Evolutionary conservation across 1,140 invertebrate species (phyloP), one percentile per base, ranked within the genome.

Genomic region (Bombus superbus): DNA sequence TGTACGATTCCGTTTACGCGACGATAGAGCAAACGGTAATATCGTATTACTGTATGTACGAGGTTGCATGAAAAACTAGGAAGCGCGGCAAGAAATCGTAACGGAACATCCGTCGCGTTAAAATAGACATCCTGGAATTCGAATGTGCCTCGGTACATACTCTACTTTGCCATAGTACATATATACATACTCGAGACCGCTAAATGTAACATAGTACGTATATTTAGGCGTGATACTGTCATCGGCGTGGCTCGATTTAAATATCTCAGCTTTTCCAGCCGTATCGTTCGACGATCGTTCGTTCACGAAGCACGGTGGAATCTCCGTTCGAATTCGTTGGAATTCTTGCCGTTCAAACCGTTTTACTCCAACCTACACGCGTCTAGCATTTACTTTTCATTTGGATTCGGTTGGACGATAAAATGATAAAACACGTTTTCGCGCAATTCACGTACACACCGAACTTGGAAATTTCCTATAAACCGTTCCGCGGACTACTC

Each of bases 71-170:
- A 42, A 47, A 47, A 47, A 90, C 79, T 75, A 86, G 91, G 89
- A 92, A 91, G 77, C 68, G 80, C 64, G 81, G 32, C n/a, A 85
- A 81, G 89, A 86, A 91, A 90, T 89, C 62, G 87, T 90, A 83
- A 86, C 75, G 86, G 81, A 72, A 89, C 76, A 87, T 91, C 79
- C 84, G 86, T 89, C 83, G 90, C 68, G 78, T 91, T 90, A 92
- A 93, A 93, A 93, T 93, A 93, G 91, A 92, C 77, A 90, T 74
- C 76, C 88, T 82, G 81, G 86, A 87, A 88, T 74, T 76, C 57
- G 75, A 62, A 44, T 32, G 66, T 42, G 75, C 79, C 57, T 85
- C 66, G 38, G 68, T 62, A 62, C 59, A n/a, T 72, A 59, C 82
- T 76, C 86, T 85, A 87, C 53, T 68, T 59, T 57, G 66, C 59